Evolutionary conservation across 1,140 invertebrate species (phyloP), one percentile per base, ranked within the genome.

Genomic region (Papilio polytes): DNA sequence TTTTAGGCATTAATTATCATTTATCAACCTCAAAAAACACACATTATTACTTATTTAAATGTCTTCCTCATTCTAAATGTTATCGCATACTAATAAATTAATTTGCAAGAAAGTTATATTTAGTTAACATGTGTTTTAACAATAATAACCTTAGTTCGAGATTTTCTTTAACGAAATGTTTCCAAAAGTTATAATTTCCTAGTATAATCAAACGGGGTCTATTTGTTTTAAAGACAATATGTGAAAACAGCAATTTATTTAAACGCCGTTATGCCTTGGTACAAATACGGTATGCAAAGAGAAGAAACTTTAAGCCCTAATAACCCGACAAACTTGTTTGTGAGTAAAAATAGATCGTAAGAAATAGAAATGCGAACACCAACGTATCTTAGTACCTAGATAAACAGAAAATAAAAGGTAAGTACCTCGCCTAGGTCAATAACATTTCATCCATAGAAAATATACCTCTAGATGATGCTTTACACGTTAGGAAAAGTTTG

Each of bases 271-370:
- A 70, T 70, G 18, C 1, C 26, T 59, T n/a, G 51, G 74, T 56
- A 78, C 59, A n/a, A 31, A 66, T 41, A n/a, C 36, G 48, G n/a
- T 78, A 63, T 66, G 77, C 44, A 78, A 77, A 36, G 13, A 78
- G 56, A 66, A 44, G 36, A 46, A 46, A 78, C 74, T 51, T 26
- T 44, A 78, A 78, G 53, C 41, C 56, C 63, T 66, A 78, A 78
- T 46, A 78, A 78, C 77, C 59, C 36, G 77, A 41, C 59, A 66
- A 20, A 78, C 77, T 48, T 44, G 77, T 78, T 78, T 66, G n/a
- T 22, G 66, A 10, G 56, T 36, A 63, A 78, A 78, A 78, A 78
- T 78, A 78, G 77, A 78, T 78, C 18, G 46, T 20, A 63, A 78
- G 77, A 66, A 66, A 78, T 78, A 66, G 56, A 78, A 63, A n/a